Evolutionary conservation across 2,888 invertebrate genomes (phyloP), one percentile per base, ranked within the genome.

Genomic region (Mythimna vitellina): DNA sequence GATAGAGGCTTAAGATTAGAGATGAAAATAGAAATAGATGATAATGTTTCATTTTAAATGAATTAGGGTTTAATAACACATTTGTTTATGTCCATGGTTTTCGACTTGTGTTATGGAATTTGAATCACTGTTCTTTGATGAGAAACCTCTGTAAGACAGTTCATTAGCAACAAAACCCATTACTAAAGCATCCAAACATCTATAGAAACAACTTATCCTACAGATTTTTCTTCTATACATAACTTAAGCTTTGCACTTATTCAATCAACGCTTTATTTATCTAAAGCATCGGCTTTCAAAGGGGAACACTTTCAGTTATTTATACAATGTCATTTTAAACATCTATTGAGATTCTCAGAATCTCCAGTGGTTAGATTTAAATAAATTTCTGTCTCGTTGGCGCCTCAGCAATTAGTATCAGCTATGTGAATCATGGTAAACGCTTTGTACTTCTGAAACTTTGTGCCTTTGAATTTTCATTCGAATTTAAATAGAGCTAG

Each of bases 361-460:
- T 73, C 75, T 72, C 80, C 76, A 72, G 81, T 42, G 71, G 83
- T 80, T 80, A 73, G 76, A 87, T 89, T 89, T 87, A 88, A 87
- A 89, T 90, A 89, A 86, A 88, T 84, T 78, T 85, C 81, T 86
- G 87, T 76, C 83, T 80, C 77, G 76, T 68, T 81, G 91, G 91
- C 91, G 91, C 91, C 91, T 73, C 14, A 69, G 89, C 89, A 91
- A 91, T 91, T 91, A 90, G 89, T 83, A 87, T 89, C 84, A 81
- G 80, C 76, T 80, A 84, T 85, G 81, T 85, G 85, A 86, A 86
- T 83, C 86, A 86, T 79, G 66, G 61, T 58, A 53, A 61, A 69
- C 17, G 42, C 65, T 84, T 82, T 86, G 78, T 84, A 70, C 71
- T 79, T 82, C 60, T 56, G 60, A 72, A 82, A 80, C 76, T 76